phyloP scores from a whole-genome alignment of 1,140 invertebrate genomes.

The Lamellibrachia luymesi region DNA sequence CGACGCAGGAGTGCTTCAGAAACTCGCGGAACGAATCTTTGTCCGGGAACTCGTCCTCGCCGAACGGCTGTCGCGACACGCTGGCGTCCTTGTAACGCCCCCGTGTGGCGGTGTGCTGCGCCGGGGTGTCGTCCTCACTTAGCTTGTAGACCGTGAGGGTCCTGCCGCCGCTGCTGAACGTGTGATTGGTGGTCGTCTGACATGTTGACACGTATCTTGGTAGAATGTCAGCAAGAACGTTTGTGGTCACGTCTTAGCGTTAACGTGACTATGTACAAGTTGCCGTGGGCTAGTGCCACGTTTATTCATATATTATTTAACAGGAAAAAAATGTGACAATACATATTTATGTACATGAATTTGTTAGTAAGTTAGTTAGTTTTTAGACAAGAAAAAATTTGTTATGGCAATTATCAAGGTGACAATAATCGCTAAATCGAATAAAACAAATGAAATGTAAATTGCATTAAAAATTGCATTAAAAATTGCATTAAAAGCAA shows the following conservation, averaged over 20 bases:
- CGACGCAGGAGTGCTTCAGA: background rate
- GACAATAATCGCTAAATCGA: too few relatives aligned
- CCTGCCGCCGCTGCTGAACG: background rate
- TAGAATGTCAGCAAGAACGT: background rate
- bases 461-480: too few relatives aligned
- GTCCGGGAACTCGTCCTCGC: background rate
- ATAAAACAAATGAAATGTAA: too few relatives aligned
- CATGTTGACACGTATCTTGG: background rate
- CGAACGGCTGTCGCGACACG: background rate
- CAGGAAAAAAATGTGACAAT: too few relatives aligned
- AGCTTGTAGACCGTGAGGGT: background rate
- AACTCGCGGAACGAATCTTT: background rate
- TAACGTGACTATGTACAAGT: too few relatives aligned
- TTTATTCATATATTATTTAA: too few relatives aligned
- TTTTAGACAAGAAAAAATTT: too few relatives aligned
- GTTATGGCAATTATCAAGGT: too few relatives aligned
- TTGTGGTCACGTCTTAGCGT: background rate
- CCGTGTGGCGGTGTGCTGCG: background rate
- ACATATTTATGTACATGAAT: too few relatives aligned
- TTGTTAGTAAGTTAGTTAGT: too few relatives aligned
- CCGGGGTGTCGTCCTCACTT: background rate
- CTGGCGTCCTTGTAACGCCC: background rate
- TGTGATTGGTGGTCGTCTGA: background rate
- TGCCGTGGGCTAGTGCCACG: too few relatives aligned
- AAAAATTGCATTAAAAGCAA: too few relatives aligned